These are phyloP conservation scores for Synodontis membranacea DNA, from an alignment of 2,113 vertebrate genomes.

Conservation along the genomic window DNA sequence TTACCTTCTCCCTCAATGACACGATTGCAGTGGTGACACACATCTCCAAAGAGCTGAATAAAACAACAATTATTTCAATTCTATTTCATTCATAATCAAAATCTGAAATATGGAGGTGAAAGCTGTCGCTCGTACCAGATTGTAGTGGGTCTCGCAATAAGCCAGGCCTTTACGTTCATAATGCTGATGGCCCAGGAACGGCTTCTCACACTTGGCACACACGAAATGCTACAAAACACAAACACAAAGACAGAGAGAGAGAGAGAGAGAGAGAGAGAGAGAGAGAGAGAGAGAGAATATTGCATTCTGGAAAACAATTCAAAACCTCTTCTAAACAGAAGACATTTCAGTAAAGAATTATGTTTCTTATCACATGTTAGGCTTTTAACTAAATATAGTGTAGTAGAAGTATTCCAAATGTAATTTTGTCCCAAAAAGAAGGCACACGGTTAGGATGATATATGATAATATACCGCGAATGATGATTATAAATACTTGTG, in stretches of 20 bases:
- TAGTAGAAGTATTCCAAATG: too few relatives aligned
- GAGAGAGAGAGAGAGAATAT: neutral
- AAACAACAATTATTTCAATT: neutral
- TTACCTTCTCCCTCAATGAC: conserved; percentile 98
- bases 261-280: neutral
- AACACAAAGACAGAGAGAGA: conserved; percentile 35
- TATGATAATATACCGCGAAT: neutral
- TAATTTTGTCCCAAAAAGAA: too few relatives aligned
- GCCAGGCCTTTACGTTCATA: conserved; percentile 96
- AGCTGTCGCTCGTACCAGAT: conserved; percentile 80
- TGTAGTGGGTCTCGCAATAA: conserved; percentile 98
- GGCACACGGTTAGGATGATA: neutral
- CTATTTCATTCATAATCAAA: neutral
- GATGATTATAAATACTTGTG: neutral
- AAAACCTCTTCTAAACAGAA: neutral
- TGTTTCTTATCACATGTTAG: neutral
- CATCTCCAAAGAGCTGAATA: conserved; percentile 91
- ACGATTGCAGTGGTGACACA: conserved; percentile 97
- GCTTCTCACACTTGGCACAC: conserved; percentile 98
- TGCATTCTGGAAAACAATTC: neutral
- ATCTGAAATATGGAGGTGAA: neutral
- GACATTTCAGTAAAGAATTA: neutral
- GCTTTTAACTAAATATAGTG: neutral
- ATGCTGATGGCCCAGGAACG: conserved; percentile 98
- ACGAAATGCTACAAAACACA: conserved; percentile 94